A percentile compares a stretch with the other conserved stretches of the same genome.
Evolutionary conservation across 2,888 invertebrate genomes (phyloP).

Genomic region (Aethes cnicana): DNA sequence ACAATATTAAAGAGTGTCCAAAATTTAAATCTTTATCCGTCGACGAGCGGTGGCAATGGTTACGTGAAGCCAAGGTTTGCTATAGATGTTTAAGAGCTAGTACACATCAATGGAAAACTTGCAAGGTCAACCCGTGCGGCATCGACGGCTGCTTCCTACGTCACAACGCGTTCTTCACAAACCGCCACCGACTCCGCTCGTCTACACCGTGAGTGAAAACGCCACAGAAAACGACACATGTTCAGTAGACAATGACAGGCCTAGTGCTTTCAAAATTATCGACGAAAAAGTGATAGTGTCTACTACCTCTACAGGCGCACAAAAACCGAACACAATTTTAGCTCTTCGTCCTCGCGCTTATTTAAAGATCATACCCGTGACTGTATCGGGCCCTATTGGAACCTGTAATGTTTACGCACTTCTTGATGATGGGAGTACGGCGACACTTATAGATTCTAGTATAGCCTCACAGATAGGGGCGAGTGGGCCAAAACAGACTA

Average conservation of each 20-base stretch:
- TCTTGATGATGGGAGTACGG: not conserved
- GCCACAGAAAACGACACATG: not conserved
- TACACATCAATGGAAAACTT: not conserved
- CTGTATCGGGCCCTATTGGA: not conserved
- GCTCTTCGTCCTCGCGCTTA: not conserved
- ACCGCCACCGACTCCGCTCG: not conserved
- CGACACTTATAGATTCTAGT: not conserved
- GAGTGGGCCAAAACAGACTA: not conserved
- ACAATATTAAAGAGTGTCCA: slow-evolving; percentile 4
- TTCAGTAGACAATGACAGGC: not conserved
- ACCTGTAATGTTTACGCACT: not conserved
- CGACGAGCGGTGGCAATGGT: slow-evolving; percentile 11
- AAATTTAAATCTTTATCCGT: slow-evolving; percentile 5
- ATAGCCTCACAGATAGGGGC: not conserved
- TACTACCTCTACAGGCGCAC: not conserved
- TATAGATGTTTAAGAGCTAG: slow-evolving; percentile 4
- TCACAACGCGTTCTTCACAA: not conserved
- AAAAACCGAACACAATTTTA: not conserved
- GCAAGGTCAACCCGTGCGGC: not conserved
- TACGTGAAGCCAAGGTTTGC: too few species aligned
- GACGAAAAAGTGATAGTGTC: not conserved
- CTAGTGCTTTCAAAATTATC: not conserved
- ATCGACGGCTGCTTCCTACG: not conserved
- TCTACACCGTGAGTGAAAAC: not conserved
- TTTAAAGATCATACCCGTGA: not conserved